phyloP scores from a whole-genome alignment of 2,113 vertebrate genomes.

The Gasterosteus nipponicus region DNA sequence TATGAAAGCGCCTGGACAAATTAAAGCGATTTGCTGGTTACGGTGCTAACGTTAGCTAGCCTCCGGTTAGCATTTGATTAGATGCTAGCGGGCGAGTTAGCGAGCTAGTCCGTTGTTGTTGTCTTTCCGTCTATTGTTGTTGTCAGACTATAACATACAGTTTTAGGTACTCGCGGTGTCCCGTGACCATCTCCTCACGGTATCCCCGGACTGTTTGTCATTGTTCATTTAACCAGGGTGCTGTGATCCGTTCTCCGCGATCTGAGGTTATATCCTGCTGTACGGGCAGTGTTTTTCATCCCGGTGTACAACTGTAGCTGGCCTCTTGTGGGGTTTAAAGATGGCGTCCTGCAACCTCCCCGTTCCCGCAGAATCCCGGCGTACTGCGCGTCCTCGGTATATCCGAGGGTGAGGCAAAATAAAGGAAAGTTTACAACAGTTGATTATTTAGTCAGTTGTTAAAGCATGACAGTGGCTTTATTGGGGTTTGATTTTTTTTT shows the following conservation, averaged over 20 bases:
- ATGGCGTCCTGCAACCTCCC: conserved; percentile 77
- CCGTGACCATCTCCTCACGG: conserved; percentile 32
- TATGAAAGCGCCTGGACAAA: conserved; percentile 22
- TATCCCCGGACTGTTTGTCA: conserved; percentile 27
- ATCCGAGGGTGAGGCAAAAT: conserved; percentile 20
- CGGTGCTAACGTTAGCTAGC: conserved; percentile 52
- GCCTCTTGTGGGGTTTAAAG: conserved; percentile 85
- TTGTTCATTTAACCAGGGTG: conserved; percentile 25
- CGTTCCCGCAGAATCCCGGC: conserved; percentile 80
- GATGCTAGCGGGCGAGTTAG: conserved; percentile 62
- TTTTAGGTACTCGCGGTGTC: conserved; percentile 31
- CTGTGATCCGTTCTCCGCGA: conserved; percentile 18
- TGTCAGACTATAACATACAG: conserved; percentile 62
- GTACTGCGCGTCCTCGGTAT: conserved; percentile 65
- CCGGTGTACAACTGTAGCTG: conserved; percentile 73
- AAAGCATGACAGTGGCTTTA: background rate
- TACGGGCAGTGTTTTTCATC: conserved; percentile 65
- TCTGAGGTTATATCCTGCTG: conserved; percentile 55
- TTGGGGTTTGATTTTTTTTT: background rate
- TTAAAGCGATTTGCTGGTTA: conserved; percentile 35
- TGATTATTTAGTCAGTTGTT: background rate
- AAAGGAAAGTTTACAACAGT: conserved; percentile 26
- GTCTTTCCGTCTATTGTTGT: conserved; percentile 80
- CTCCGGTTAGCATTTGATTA: conserved; percentile 49
- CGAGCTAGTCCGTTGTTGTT: conserved; percentile 76